A percentile compares a stretch with the other conserved stretches of the same genome.
Evolutionary conservation across 2,113 vertebrate genomes (phyloP).

Genomic region (Sturnira hondurensis): DNA sequence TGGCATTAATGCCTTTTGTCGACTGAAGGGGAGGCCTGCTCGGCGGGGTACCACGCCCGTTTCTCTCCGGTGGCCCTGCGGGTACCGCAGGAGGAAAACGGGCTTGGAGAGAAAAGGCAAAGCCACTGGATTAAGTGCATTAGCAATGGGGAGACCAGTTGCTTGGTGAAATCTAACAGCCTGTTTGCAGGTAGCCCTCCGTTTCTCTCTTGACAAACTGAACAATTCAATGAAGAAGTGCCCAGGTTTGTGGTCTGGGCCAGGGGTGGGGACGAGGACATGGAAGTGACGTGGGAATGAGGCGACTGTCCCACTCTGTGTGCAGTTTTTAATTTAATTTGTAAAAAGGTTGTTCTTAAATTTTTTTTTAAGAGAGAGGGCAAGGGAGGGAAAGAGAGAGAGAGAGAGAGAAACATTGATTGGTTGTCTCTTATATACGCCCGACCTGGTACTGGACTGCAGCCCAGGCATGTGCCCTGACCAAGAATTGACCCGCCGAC

Average conservation of each 20-base stretch:
- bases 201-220: not conserved
- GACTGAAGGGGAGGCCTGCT: slow-evolving; percentile 30
- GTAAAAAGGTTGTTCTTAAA: not conserved
- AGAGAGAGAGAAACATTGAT: too few relatives aligned
- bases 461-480: too few relatives aligned
- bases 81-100: not conserved
- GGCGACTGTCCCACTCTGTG: accelerated
- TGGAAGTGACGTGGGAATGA: accelerated
- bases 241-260: not conserved
- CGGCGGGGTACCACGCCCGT: not conserved
- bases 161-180: not conserved
- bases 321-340: not conserved
- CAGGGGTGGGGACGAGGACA: accelerated
- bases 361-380: too few relatives aligned
- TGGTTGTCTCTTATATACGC: too few relatives aligned
- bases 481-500: too few relatives aligned
- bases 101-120: not conserved
- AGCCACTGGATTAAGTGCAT: slow-evolving; percentile 18
- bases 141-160: not conserved
- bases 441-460: too few relatives aligned
- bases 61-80: not conserved
- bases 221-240: not conserved
- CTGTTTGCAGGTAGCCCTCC: not conserved
- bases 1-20: slow-evolving; percentile 34
- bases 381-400: too few relatives aligned